Conservation (phyloP, 2,888 invertebrate genomes). For the Meghimatium bilineatum region DNA sequence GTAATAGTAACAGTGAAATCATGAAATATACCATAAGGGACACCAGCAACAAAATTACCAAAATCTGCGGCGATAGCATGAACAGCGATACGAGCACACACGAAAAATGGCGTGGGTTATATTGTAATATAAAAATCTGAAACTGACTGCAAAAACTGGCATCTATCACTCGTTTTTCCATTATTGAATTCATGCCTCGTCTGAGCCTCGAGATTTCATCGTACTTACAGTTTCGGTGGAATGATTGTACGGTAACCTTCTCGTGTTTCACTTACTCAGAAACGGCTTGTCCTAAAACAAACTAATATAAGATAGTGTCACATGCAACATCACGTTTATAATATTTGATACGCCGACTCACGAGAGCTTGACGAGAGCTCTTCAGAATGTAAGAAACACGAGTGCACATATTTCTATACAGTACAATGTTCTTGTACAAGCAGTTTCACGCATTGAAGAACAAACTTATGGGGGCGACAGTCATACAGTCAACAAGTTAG, state of each 20-base stretch:
- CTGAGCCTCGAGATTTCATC: not conserved
- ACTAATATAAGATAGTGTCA: not conserved
- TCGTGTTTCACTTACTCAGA: not conserved
- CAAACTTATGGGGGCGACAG: not conserved
- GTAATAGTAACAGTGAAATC: too few relatives aligned
- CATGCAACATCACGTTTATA: constrained; percentile 3
- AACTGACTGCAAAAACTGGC: too few relatives aligned
- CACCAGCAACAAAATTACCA: too few relatives aligned
- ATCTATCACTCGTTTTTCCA: not conserved
- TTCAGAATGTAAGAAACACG: not conserved
- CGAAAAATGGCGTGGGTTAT: too few relatives aligned
- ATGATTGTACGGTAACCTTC: not conserved
- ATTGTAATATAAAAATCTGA: too few relatives aligned
- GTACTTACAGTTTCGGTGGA: too few relatives aligned
- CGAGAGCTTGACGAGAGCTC: not conserved
- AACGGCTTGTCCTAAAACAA: not conserved
- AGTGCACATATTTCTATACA: not conserved
- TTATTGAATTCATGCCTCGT: not conserved
- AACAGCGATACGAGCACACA: too few relatives aligned
- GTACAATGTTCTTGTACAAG: not conserved
- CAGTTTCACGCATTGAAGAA: not conserved
- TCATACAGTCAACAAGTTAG: not conserved
- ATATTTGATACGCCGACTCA: constrained; percentile 1
- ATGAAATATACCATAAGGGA: too few relatives aligned
- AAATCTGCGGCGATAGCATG: too few relatives aligned